These are phyloP conservation scores for Cichlasoma orientale DNA, from an alignment of 2,797 vertebrate genomes.

Conservation along the genomic window DNA sequence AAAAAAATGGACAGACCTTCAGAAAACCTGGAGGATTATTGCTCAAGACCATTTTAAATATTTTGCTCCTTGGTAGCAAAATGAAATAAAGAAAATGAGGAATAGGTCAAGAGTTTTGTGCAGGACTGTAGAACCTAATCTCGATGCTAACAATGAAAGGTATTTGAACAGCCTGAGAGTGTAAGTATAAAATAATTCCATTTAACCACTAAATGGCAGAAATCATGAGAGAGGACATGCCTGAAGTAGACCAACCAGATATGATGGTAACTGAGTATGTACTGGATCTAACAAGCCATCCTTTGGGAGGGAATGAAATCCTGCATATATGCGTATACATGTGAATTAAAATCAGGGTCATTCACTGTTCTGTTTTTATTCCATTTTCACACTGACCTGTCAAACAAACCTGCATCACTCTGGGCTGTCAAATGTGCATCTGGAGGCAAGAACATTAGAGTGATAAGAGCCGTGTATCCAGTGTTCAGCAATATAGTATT, in stretches of 20 bases:
- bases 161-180: background rate
- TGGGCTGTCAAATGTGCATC: background rate
- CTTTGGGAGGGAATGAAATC: too few relatives aligned
- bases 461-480: background rate
- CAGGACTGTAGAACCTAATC: background rate
- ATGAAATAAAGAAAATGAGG: background rate
- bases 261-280: background rate
- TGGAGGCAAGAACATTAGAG: background rate
- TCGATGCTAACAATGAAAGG: background rate
- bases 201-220: background rate
- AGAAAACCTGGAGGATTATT: background rate
- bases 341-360: background rate
- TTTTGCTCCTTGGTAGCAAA: background rate
- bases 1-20: background rate
- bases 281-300: background rate
- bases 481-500: background rate
- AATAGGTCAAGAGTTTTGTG: background rate
- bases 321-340: background rate
- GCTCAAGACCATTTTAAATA: background rate
- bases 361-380: background rate
- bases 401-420: background rate
- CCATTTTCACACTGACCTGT: background rate
- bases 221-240: background rate
- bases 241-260: background rate
- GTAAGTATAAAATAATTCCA: background rate